Base-by-base conservation (phyloP, 2,888 invertebrate genomes). In the Nomada ruficornis region DNA sequence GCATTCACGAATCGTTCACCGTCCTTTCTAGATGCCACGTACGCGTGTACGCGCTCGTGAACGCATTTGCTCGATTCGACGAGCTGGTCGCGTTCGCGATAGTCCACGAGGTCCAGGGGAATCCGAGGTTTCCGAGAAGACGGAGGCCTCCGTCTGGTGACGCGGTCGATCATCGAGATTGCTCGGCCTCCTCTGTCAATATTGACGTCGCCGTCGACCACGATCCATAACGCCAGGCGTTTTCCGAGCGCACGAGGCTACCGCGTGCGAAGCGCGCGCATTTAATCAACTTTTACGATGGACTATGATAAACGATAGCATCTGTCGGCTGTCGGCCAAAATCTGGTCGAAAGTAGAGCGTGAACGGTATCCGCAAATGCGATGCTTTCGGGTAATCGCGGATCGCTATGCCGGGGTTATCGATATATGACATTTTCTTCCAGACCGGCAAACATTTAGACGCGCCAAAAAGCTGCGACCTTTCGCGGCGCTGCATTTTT, bases 371-470 rank as follows among this genome's bases (percentile, higher is more conserved):
- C 64, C 13, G 26, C 54, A 23, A 50, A 59, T 15, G 18, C 20
- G 20, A 57, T 44, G 36, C 13, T 29, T 13, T n/a, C 62, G 29
- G 2, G 29, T 10, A 36, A 60, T 63, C 80, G 50, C 36, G 36
- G 15, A 47, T 44, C 65, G 65, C 50, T 29, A 15, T 47, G 42
- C 47, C 36, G 59, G 11, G 82, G 68, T 82, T 82, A 82, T 82
- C 82, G 68, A 68, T 20, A 63, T 23, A 26, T 71, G 71, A 68
- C 72, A 44, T 71, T 82, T 63, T 68, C 59, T 72, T 82, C 71
- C 47, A n/a, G 11, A 20, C 70, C 60, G 1, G 65, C 67, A 65
- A 82, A 62, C 50, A 47, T 11, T 67, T n/a, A 1, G 42, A 44
- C 9, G 7, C 13, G 2, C 13, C n/a, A 4, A 60, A 44, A 23